These are phyloP conservation scores for Lysiphlebus fabarum DNA, from an alignment of 1,140 invertebrate species.

Conservation along the genomic window DNA sequence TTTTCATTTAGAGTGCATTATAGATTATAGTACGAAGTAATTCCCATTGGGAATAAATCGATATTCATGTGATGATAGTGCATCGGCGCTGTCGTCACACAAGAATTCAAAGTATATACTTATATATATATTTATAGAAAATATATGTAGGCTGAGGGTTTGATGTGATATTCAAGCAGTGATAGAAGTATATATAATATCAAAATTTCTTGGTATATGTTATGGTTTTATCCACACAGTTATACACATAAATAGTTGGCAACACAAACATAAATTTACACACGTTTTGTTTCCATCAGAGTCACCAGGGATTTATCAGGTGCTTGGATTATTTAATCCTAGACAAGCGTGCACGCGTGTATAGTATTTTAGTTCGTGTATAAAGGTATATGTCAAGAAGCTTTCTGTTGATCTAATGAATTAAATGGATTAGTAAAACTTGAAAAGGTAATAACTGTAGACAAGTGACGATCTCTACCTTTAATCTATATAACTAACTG, in stretches of 20 bases:
- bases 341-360: constrained; percentile 12
- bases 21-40: background rate
- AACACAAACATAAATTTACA: constrained; percentile 7
- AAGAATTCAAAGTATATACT: constrained; percentile 5
- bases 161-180: constrained; percentile 10
- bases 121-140: constrained; percentile 5
- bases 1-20: too few species aligned
- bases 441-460: constrained; percentile 33
- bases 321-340: constrained; percentile 30
- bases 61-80: constrained; percentile 9
- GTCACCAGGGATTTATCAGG: constrained; percentile 29
- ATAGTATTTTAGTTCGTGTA: constrained; percentile 2
- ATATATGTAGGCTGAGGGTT: constrained; percentile 5
- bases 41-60: constrained; percentile 10
- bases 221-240: too few species aligned
- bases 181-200: constrained; percentile 4
- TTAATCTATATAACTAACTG: too few species aligned
- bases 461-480: constrained; percentile 25
- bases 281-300: constrained; percentile 21
- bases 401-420: constrained; percentile 29
- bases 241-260: too few species aligned
- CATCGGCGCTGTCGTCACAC: background rate
- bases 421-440: constrained; percentile 36
- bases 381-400: constrained; percentile 14
- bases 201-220: constrained; percentile 15